Percentiles rank a stretch among this genome's conserved stretches.
Conservation (phyloP, 1,140 invertebrate species). For the Zaprionus tsacasi region DNA sequence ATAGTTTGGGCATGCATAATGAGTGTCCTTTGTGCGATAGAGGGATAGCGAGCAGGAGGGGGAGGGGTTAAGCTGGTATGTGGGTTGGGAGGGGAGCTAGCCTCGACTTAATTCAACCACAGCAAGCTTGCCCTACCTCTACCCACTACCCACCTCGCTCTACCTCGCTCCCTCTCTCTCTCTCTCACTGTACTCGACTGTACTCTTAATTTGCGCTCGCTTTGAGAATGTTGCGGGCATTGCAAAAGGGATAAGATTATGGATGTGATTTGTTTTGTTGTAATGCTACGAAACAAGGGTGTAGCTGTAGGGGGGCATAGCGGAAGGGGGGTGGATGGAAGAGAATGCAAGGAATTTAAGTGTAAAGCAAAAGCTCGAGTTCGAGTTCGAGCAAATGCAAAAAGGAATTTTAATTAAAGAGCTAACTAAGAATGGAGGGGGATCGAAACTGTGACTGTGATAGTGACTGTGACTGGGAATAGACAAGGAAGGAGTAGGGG, state of each 20-base stretch:
- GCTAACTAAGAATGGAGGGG: not conserved
- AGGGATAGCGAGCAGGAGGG: not conserved
- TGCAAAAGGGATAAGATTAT: conserved; percentile 32
- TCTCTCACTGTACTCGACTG: conserved; percentile 42
- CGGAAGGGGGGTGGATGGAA: not conserved
- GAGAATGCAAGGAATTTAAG: not conserved
- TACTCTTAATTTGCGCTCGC: conserved; percentile 63
- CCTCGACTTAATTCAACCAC: conserved; percentile 44
- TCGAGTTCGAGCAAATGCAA: not conserved
- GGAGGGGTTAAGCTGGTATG: not conserved
- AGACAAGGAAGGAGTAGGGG: not conserved
- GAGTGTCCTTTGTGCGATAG: conserved; percentile 66
- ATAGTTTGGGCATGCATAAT: conserved; percentile 60
- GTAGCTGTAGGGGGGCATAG: not conserved
- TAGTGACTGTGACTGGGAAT: not conserved
- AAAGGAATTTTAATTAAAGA: conserved; percentile 42
- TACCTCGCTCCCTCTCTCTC: not conserved
- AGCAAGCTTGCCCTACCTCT: not conserved
- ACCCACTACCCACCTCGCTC: not conserved
- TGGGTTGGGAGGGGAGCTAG: not conserved
- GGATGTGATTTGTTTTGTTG: conserved; percentile 55
- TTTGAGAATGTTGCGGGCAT: conserved; percentile 29
- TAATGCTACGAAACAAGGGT: not conserved
- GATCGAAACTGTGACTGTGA: not conserved
- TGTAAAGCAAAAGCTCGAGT: conserved; percentile 19